Base-by-base conservation (phyloP, 2,797 vertebrate species). In the Xerus rutilus region DNA sequence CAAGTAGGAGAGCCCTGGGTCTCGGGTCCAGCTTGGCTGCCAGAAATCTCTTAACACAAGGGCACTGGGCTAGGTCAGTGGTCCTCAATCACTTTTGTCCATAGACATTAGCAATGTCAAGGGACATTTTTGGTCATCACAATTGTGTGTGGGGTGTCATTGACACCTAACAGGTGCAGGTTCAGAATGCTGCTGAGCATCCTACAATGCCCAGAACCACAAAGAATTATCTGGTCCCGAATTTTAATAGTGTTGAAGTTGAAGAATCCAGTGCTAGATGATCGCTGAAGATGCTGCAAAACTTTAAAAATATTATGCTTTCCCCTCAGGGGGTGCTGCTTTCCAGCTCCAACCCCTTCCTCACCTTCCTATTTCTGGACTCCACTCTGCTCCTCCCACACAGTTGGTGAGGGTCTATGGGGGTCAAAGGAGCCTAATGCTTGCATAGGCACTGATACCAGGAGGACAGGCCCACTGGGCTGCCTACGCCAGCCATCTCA, bases 21-120 rank as follows among this genome's bases (percentile, higher is more conserved):
- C 6, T 69, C 47, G n/a, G 64, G 54, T 28, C 73, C 30, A 59
- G 52, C 72, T 52, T 32, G 30, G 85, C 15, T 47, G n/a, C 59
- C 43, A 5, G 23, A 28, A 39, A 17, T 70, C 86, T 86, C 83
- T 64, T 21, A 18, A 93, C 78, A 8, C 4, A 7, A 74, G 20
- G 52, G 30, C 35, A 4, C 0, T 5, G 32, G 67, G 78, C n/a
- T 18, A n/a, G 3, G 9, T 2, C 20, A 3, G 59, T 3, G 3
- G 18, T 15, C 70, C 62, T 81, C 43, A 39, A 23, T 23, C 23
- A 43, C 12, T 25, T 49, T 2, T 32, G 54, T 13, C 32, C 3
- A 1, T 0, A 57, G 85, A 57, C 59, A 72, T 5, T 3, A n/a
- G 70, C 65, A 57, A 21, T 1, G 64, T 76, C 52, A 17, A 7